These are phyloP conservation scores for Sinonovacula constricta DNA, from an alignment of 1,140 invertebrate species.

Conservation along the genomic window DNA sequence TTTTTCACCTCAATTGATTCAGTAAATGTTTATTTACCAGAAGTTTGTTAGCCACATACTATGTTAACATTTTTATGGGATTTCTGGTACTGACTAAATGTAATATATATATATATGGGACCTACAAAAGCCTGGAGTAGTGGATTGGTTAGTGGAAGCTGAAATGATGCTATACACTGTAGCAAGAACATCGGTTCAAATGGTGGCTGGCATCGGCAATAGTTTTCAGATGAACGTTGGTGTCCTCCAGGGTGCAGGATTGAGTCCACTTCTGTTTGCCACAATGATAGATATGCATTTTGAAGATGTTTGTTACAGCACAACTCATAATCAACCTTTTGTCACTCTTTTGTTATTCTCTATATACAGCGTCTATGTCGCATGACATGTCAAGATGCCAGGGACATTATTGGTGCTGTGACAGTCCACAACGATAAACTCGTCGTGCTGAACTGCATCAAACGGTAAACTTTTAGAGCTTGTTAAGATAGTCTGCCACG, in stretches of 20 bases:
- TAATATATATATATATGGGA: too few species aligned
- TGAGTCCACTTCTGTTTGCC: not conserved
- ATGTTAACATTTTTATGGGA: too few species aligned
- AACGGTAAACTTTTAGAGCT: too few species aligned
- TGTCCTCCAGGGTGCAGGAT: not conserved
- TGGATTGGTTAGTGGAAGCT: too few species aligned
- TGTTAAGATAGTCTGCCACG: too few species aligned
- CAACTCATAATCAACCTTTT: not conserved
- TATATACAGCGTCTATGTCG: constrained; percentile 71
- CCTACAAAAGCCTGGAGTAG: too few species aligned
- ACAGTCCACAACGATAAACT: constrained; percentile 76
- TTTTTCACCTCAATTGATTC: too few species aligned
- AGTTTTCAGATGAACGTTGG: not conserved
- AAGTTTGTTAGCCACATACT: too few species aligned
- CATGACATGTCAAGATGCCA: constrained; percentile 75
- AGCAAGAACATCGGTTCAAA: not conserved
- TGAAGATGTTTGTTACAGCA: not conserved
- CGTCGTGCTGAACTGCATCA: constrained; percentile 72
- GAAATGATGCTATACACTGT: not conserved
- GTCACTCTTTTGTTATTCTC: constrained; percentile 1
- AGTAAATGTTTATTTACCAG: too few species aligned
- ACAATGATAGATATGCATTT: not conserved
- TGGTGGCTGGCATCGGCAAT: not conserved
- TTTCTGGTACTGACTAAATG: too few species aligned
- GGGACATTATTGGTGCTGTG: constrained; percentile 70